phyloP scores from a whole-genome alignment of 2,797 vertebrate species.

The Ceryle rudis region DNA sequence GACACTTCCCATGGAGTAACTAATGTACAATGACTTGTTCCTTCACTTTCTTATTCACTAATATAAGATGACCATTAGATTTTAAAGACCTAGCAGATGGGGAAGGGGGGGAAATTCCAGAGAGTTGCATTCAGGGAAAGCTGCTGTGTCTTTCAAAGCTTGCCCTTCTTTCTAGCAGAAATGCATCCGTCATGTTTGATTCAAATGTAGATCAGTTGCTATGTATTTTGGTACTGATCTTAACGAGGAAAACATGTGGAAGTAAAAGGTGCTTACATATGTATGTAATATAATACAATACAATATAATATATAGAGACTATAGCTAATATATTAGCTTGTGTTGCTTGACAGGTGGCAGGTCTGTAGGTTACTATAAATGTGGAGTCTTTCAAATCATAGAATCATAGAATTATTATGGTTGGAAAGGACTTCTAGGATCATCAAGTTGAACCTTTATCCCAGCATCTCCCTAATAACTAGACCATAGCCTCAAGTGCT shows the following conservation, averaged over 20 bases:
- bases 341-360: neutral
- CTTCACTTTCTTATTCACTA: constrained; percentile 33
- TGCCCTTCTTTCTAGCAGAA: neutral
- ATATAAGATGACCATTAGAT: constrained; percentile 46
- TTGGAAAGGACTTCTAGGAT: too few relatives aligned
- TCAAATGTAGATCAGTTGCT: neutral
- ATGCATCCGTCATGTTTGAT: neutral
- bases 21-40: constrained; percentile 58
- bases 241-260: neutral
- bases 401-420: too few relatives aligned
- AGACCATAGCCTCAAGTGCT: too few relatives aligned
- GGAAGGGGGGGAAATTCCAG: accelerated
- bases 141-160: neutral
- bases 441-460: too few relatives aligned
- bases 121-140: neutral
- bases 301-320: neutral
- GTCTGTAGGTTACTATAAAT: neutral
- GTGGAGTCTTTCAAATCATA: neutral
- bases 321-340: neutral
- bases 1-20: constrained; percentile 59
- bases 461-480: too few relatives aligned
- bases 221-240: neutral
- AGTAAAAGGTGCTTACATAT: neutral
- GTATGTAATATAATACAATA: neutral
- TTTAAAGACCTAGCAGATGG: constrained; percentile 55